Evolutionary conservation across 2,113 vertebrate genomes (phyloP).

Genomic region (Campylorhamphus procurvoides): DNA sequence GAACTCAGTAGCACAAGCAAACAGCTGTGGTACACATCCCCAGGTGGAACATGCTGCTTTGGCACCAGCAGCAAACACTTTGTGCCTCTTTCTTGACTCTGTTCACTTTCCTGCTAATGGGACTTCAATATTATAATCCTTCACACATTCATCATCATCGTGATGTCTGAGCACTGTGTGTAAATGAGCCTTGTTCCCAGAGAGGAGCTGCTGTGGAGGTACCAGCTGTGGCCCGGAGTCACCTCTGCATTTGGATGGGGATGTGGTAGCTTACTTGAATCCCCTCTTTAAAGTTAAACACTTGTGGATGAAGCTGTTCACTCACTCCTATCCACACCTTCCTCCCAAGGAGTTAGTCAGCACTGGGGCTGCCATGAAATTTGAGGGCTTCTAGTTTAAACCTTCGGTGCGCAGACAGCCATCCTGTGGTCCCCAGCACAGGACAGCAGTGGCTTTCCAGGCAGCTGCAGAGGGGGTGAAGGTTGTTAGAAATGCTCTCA

Average conservation of each 20-base stretch:
- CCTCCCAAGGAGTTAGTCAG: not conserved
- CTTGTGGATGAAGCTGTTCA: not conserved
- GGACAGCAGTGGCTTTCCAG: not conserved
- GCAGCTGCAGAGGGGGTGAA: not conserved
- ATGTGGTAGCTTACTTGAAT: not conserved
- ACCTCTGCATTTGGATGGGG: not conserved
- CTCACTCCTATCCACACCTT: not conserved
- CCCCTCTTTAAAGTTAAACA: not conserved
- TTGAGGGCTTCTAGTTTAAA: not conserved
- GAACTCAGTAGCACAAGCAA: not conserved
- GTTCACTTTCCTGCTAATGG: not conserved
- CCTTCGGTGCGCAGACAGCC: not conserved
- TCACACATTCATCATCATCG: not conserved
- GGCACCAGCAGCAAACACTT: not conserved
- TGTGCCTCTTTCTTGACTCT: not conserved
- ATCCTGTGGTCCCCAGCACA: not conserved
- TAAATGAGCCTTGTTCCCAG: not conserved
- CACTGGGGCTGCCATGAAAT: rapidly evolving
- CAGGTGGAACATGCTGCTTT: not conserved
- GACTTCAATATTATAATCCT: not conserved
- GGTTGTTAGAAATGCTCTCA: not conserved
- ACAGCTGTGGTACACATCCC: rapidly evolving
- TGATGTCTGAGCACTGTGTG: not conserved
- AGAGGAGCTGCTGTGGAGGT: not conserved
- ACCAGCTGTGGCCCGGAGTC: not conserved